Percentiles rank a stretch among this genome's conserved stretches.
Evolutionary conservation across 2,113 vertebrate genomes (phyloP).

Genomic region (Phyllostomus hastatus): DNA sequence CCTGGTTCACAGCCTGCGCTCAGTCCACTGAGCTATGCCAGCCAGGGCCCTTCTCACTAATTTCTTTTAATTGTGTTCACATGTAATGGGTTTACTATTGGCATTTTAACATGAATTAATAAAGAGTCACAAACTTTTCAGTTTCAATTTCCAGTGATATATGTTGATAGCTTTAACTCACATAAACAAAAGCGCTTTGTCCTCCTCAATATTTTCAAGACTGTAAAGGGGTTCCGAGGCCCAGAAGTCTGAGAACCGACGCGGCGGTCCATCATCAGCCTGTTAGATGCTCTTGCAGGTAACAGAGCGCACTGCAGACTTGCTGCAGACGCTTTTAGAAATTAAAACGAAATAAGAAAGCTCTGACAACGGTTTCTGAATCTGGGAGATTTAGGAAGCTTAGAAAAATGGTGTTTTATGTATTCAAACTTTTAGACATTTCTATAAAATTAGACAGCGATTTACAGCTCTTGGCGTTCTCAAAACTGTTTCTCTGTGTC

Average conservation of each 20-base stretch:
- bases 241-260: not conserved
- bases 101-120: not conserved
- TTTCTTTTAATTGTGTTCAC: not conserved
- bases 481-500: constrained; percentile 72
- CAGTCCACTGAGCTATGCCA: too few relatives aligned
- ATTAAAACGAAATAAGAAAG: not conserved
- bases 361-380: not conserved
- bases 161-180: not conserved
- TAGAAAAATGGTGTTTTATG: not conserved
- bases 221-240: not conserved
- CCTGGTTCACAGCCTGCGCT: too few relatives aligned
- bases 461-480: constrained; percentile 54
- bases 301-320: not conserved
- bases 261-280: too few relatives aligned
- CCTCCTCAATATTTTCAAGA: not conserved
- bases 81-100: not conserved
- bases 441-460: constrained; percentile 61
- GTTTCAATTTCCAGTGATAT: not conserved
- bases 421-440: constrained; percentile 32
- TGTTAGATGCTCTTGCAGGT: not conserved
- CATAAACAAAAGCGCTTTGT: not conserved
- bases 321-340: not conserved
- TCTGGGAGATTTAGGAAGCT: not conserved
- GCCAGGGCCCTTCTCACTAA: not conserved
- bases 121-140: not conserved